Percentiles rank a stretch among this genome's conserved stretches.
Conservation (phyloP, 2,888 invertebrate species). For the Apodemia duryi region DNA sequence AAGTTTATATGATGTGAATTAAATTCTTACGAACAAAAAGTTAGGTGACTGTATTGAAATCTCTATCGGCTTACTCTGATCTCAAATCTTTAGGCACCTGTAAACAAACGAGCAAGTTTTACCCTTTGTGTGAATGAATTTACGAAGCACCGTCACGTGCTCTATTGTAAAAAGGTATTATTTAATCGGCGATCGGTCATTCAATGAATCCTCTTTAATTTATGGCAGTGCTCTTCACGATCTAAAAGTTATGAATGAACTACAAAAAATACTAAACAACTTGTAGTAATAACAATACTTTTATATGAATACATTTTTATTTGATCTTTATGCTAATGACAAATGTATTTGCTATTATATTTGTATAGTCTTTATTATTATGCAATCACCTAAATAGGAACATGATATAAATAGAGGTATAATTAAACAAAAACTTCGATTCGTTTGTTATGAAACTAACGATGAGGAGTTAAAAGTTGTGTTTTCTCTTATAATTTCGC, state of each 20-base stretch:
- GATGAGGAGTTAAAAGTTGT: conserved; percentile 23
- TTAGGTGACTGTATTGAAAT: conserved; percentile 30
- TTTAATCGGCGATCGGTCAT: conserved; percentile 65
- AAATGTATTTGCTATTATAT: background rate
- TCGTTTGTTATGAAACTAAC: conserved; percentile 9
- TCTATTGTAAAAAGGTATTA: conserved; percentile 63
- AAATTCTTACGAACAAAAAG: conserved; percentile 22
- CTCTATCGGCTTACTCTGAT: conserved; percentile 32
- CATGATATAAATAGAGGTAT: background rate
- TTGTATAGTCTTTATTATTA: background rate
- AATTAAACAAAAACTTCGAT: conserved; percentile 2
- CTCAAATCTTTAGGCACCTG: conserved; percentile 39
- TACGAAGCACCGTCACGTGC: conserved; percentile 56
- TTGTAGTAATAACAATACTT: conserved; percentile 14
- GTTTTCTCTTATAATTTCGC: conserved; percentile 37
- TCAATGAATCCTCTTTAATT: conserved; percentile 53
- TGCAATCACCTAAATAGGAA: background rate
- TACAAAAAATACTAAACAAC: conserved; percentile 49
- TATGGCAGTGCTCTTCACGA: conserved; percentile 56
- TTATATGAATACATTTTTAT: background rate
- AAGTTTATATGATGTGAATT: background rate
- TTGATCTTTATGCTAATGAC: background rate
- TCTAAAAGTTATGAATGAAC: conserved; percentile 51
- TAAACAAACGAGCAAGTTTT: conserved; percentile 41
- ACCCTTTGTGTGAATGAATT: conserved; percentile 61